A percentile compares a stretch with the other conserved stretches of the same genome.
Conservation (phyloP, 2,888 invertebrate species). For the Drosophila silvestris region DNA sequence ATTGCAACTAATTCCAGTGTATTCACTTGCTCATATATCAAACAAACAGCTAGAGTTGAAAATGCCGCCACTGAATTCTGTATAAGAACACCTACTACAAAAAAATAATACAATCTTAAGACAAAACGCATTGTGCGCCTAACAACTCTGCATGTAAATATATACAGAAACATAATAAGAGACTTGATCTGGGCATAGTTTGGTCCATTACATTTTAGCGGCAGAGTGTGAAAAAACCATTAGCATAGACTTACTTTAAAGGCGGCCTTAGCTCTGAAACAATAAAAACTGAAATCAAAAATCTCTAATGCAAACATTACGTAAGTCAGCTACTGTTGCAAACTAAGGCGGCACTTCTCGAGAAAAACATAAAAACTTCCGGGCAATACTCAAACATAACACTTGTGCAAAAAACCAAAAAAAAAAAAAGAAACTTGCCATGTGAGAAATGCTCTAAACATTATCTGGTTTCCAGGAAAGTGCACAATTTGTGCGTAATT, state of each 20-base stretch:
- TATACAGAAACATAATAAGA: conserved; percentile 10
- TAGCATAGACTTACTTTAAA: conserved; percentile 43
- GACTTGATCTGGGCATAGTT: conserved; percentile 22
- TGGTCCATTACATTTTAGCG: conserved; percentile 68
- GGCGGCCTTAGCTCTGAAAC: conserved; percentile 27
- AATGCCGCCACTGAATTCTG: conserved; percentile 45
- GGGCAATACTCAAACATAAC: conserved; percentile 13
- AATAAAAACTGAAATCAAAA: conserved; percentile 68
- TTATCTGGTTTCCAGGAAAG: conserved; percentile 66
- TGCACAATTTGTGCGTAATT: conserved; percentile 76
- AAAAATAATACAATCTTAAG: conserved; percentile 21
- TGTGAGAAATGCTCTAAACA: conserved; percentile 7
- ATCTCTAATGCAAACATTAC: conserved; percentile 70
- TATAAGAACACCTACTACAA: conserved; percentile 48
- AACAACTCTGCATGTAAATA: conserved; percentile 52
- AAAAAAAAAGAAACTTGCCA: conserved; percentile 7
- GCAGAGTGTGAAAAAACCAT: conserved; percentile 74
- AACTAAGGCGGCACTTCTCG: conserved; percentile 49
- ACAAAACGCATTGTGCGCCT: conserved; percentile 43
- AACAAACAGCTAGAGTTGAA: conserved; percentile 21
- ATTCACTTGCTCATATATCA: conserved; percentile 44
- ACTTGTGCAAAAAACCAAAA: conserved; percentile 55
- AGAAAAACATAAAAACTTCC: conserved; percentile 73
- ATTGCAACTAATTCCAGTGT: not conserved
- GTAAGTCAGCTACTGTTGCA: conserved; percentile 70